Evolutionary conservation across 2,888 invertebrate genomes (phyloP).

Genomic region (Apotomis betuletana): DNA sequence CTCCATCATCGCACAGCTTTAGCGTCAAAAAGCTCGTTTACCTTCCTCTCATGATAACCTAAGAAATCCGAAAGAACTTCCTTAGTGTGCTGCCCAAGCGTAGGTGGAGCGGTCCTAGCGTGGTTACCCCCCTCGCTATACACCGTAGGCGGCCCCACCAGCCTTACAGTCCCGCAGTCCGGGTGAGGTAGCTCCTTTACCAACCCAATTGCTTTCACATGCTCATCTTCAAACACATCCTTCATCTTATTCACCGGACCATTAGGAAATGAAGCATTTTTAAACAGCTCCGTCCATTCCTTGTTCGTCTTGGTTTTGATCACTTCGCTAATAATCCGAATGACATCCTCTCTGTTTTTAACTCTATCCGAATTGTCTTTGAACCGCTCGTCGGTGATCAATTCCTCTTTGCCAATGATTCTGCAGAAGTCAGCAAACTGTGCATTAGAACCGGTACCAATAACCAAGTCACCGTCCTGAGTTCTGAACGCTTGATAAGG

Average conservation of each 20-base stretch:
- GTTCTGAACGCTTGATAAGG: conserved; percentile 96
- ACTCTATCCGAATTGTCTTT: conserved; percentile 90
- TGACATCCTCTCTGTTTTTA: conserved; percentile 87
- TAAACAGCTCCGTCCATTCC: conserved; percentile 90
- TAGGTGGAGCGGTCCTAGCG: conserved; percentile 90
- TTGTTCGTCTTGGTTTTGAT: conserved; percentile 85
- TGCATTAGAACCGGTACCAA: conserved; percentile 93
- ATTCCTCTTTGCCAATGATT: conserved; percentile 83
- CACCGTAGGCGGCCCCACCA: conserved; percentile 94
- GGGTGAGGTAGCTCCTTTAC: conserved; percentile 89
- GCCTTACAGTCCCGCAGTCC: conserved; percentile 86
- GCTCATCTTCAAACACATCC: conserved; percentile 94
- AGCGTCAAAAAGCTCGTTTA: conserved; percentile 81
- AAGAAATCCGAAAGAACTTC: conserved; percentile 88
- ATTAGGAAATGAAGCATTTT: conserved; percentile 91
- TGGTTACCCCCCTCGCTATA: conserved; percentile 89
- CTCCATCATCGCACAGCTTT: conserved; percentile 60
- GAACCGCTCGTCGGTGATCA: conserved; percentile 86
- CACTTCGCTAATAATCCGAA: conserved; percentile 84
- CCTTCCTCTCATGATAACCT: conserved; percentile 84
- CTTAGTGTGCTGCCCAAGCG: conserved; percentile 93
- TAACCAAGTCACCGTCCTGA: conserved; percentile 91
- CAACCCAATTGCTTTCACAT: conserved; percentile 88
- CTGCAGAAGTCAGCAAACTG: conserved; percentile 90
- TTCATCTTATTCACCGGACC: conserved; percentile 95